phyloP scores from a whole-genome alignment of 2,113 vertebrate species.

The Protobothrops flavoviridis region DNA sequence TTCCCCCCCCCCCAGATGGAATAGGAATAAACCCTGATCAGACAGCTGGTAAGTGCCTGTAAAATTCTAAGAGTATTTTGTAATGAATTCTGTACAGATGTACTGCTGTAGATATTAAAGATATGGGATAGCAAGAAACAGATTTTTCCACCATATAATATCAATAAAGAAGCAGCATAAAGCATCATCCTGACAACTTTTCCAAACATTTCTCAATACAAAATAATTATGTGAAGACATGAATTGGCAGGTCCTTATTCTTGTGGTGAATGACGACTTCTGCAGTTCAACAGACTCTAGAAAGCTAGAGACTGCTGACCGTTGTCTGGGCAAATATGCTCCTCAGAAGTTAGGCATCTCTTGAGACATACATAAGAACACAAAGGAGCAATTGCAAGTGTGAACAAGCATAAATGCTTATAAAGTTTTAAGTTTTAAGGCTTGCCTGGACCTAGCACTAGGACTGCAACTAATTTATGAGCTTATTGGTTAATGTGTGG shows the following conservation, averaged over 20 bases:
- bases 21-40: slow-evolving; percentile 82
- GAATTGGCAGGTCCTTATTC: not conserved
- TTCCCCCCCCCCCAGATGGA: slow-evolving; percentile 66
- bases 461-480: no score
- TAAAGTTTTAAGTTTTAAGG: not conserved
- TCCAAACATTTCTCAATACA: not conserved
- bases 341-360: not conserved
- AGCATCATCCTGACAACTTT: not conserved
- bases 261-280: not conserved
- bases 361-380: not conserved
- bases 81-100: not conserved
- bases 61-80: not conserved
- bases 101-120: not conserved
- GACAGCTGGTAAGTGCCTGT: slow-evolving; percentile 74
- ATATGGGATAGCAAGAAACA: not conserved
- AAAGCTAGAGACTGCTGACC: not conserved
- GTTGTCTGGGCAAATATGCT: not conserved
- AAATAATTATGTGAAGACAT: not conserved
- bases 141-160: not conserved
- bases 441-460: not conserved
- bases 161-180: not conserved
- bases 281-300: not conserved
- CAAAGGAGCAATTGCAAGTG: not conserved
- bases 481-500: not conserved
- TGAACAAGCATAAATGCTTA: not conserved